Conservation (phyloP, 2,888 invertebrate genomes). For the Caenorhabditis plicata region DNA sequence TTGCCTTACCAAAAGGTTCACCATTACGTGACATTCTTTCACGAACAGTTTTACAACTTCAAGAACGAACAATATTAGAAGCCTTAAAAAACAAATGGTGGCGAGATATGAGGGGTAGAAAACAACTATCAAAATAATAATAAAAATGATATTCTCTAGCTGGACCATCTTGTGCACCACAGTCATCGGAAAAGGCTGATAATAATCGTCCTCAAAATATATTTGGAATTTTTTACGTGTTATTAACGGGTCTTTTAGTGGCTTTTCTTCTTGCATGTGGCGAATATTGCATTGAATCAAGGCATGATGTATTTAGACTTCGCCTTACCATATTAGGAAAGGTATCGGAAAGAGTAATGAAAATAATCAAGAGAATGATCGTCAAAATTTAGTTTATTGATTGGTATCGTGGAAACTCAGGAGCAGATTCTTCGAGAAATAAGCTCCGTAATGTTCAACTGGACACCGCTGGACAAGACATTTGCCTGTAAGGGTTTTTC, state of each 20-base stretch:
- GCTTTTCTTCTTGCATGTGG: conserved; percentile 55
- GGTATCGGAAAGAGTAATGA: conserved; percentile 17
- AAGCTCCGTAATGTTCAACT: conserved; percentile 49
- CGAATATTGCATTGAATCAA: conserved; percentile 58
- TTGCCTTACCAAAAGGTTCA: conserved; percentile 64
- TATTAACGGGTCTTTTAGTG: conserved; percentile 56
- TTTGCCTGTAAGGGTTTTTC: conserved; percentile 17
- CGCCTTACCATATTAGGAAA: conserved; percentile 53
- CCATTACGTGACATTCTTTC: conserved; percentile 60
- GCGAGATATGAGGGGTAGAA: conserved; percentile 46
- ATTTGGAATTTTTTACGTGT: conserved; percentile 60
- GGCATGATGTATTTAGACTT: conserved; percentile 49
- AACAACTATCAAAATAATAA: neutral
- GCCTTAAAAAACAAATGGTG: conserved; percentile 65
- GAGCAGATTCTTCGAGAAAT: conserved; percentile 25
- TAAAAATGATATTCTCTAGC: conserved; percentile 18
- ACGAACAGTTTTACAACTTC: conserved; percentile 64
- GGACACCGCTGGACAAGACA: conserved; percentile 46
- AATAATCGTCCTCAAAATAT: conserved; percentile 33
- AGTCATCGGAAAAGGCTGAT: conserved; percentile 20
- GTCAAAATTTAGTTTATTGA: conserved; percentile 39
- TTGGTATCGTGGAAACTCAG: conserved; percentile 34
- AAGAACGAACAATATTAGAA: conserved; percentile 62
- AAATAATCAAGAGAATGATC: neutral
- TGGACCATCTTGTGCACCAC: conserved; percentile 38